Conservation (phyloP, 2,113 vertebrate species). For the Amblyopsis rosae region DNA sequence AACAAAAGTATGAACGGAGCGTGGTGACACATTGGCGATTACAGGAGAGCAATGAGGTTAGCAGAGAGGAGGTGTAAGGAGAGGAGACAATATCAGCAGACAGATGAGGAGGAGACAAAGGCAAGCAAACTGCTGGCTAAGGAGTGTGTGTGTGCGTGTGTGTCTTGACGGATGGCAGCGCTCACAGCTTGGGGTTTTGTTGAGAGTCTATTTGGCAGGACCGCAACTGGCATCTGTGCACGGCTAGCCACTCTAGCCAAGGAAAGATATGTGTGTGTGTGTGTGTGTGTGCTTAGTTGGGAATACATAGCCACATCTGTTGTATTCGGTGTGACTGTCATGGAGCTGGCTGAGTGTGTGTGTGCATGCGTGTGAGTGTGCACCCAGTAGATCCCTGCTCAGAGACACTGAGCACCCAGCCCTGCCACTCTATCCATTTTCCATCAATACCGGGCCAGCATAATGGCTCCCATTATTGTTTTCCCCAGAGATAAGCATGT, state of each 20-base stretch:
- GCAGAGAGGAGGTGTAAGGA: background rate
- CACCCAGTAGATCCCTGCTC: slow-evolving; percentile 24
- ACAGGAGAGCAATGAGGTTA: too few relatives aligned
- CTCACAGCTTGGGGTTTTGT: slow-evolving; percentile 34
- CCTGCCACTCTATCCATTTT: slow-evolving; percentile 24
- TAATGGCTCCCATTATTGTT: slow-evolving; percentile 57
- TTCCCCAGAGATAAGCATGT: slow-evolving; percentile 36
- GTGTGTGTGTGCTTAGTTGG: background rate
- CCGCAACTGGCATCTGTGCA: slow-evolving; percentile 42
- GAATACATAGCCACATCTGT: slow-evolving; percentile 39
- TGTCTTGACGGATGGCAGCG: slow-evolving; percentile 1
- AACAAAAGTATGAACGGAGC: background rate
- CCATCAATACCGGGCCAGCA: slow-evolving; percentile 41
- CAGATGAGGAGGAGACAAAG: slow-evolving; percentile 6
- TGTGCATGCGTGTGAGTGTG: background rate
- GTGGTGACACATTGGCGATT: too few relatives aligned
- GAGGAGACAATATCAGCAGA: background rate
- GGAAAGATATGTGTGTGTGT: slow-evolving; percentile 7
- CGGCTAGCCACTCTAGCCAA: slow-evolving; percentile 37
- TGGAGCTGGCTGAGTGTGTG: background rate
- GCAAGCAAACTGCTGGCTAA: slow-evolving; percentile 2
- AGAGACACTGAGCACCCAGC: slow-evolving; percentile 30
- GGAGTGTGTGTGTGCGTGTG: slow-evolving; percentile 25
- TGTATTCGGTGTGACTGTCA: background rate
- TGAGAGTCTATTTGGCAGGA: slow-evolving; percentile 46